Base-by-base conservation (phyloP, 1,140 invertebrate species). In the Phortica variegata region DNA sequence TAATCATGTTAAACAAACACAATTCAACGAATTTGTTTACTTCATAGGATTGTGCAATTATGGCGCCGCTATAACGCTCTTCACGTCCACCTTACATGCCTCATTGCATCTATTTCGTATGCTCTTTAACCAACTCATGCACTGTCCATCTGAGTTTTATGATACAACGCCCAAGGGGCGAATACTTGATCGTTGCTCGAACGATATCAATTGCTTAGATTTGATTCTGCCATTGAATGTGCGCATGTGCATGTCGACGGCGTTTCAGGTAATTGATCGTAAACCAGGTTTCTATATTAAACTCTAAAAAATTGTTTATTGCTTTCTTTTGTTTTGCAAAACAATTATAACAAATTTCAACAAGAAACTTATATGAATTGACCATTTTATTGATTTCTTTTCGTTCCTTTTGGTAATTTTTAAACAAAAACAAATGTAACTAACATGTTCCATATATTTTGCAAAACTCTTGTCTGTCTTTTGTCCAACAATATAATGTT, bases 161-260 rank as follows among this genome's bases (percentile, higher is more conserved):
- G 87, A 90, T 78, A 81, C 77, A 33, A 89, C 86, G 58, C 89
- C 90, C 17, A 77, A 80, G 57, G 89, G 89, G 59, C 80, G 88
- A 58, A 81, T 90, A 52, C 76, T 91, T 58, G 87, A 86, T 77
- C 80, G 88, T 58, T 87, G 89, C 77, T 82, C 84, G 54, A 88
- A 85, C 79, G 89, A 90, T 77, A 78, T 87, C 51, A 83, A 86
- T 72, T 79, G 80, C 34, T 61, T 87, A 72, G 87, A 89, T 75
- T 81, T 84, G 68, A 34, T 63, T 37, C 57, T 77, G 56, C 76
- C 76, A 21, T 41, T 72, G 13, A 73, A 65, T 54, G 72, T 69
- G 33, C 57, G 69, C 38, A 72, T 73, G 65, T 65, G 60, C 36
- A 37, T 73, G 26, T 59, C 51, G 33, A 69, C 68, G 34, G 60